These are phyloP conservation scores for Orchesellides sinensis DNA, from an alignment of 2,888 invertebrate species.

Conservation along the genomic window DNA sequence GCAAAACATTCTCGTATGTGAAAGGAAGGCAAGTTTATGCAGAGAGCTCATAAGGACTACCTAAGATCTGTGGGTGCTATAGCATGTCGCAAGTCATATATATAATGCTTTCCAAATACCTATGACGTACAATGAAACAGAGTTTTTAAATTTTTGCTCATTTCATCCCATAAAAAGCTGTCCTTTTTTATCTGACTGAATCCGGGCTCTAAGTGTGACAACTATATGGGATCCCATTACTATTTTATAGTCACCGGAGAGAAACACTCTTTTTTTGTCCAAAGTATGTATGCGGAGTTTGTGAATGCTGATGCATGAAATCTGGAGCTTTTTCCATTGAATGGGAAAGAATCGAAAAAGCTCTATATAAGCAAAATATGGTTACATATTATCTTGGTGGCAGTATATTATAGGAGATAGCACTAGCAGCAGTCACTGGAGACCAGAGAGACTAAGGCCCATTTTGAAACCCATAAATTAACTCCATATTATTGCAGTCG, in stretches of 20 bases:
- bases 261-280: not conserved
- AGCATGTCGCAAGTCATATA: not conserved
- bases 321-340: not conserved
- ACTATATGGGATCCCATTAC: not conserved
- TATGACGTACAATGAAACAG: not conserved
- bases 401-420: not conserved
- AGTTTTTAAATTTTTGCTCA: not conserved
- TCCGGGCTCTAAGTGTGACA: not conserved
- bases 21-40: not conserved
- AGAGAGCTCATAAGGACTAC: too few relatives aligned
- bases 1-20: not conserved
- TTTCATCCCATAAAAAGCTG: not conserved
- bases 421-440: not conserved
- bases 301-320: not conserved
- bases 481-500: conserved; percentile 21
- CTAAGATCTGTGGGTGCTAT: too few relatives aligned
- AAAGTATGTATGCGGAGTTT: not conserved
- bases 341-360: not conserved
- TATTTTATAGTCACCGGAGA: not conserved
- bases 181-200: not conserved
- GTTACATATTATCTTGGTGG: not conserved
- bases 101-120: not conserved
- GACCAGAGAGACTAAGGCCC: not conserved
- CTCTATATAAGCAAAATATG: not conserved
- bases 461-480: conserved; percentile 29